Base-by-base conservation (phyloP, 1,140 invertebrate genomes). In the Oryctes rhinoceros region DNA sequence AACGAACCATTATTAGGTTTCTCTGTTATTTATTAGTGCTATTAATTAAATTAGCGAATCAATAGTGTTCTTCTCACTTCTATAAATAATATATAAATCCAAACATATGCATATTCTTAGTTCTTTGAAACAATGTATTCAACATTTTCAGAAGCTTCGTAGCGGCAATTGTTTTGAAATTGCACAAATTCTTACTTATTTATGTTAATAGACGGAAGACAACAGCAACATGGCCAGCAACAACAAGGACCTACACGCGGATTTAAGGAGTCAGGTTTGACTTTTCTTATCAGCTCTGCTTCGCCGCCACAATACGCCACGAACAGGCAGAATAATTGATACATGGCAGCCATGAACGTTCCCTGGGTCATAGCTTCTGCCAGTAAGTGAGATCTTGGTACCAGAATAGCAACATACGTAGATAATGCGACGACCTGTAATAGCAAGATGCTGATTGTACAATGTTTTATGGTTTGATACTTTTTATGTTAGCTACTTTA, bases 331-430 rank as follows among this genome's bases (percentile, higher is more conserved):
- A 90, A 92, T 75, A 92, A 86, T 80, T 92, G 90, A 83, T 92
- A 93, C 88, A 93, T 88, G 2, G 89, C 90, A 9, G 90, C 87
- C 90, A 91, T 92, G 76, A 92, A 91, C 78, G 89, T 89, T 13
- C 90, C 89, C 83, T 92, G 91, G 0, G 91, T 90, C 11, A 92
- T 84, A 0, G 92, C 91, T 85, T 93, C 92, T 4, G 89, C 88
- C n/a, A 92, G 82, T n/a, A 92, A 83, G 48, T 91, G 89, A 4
- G 90, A 89, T 81, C 91, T 85, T 0, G 92, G 92, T 30, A 93
- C 89, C 5, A 92, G 82, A 20, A 91, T 88, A 1, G 90, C 89
- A 74, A 91, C 88, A 81, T 90, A 90, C 5, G 89, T 89, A 5
- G 88, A 88, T 49, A 90, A 79, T 30, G 89, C 89, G 37, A 92